Base-by-base conservation (phyloP, 2,797 vertebrate species). In the Poecilia velifera region DNA sequence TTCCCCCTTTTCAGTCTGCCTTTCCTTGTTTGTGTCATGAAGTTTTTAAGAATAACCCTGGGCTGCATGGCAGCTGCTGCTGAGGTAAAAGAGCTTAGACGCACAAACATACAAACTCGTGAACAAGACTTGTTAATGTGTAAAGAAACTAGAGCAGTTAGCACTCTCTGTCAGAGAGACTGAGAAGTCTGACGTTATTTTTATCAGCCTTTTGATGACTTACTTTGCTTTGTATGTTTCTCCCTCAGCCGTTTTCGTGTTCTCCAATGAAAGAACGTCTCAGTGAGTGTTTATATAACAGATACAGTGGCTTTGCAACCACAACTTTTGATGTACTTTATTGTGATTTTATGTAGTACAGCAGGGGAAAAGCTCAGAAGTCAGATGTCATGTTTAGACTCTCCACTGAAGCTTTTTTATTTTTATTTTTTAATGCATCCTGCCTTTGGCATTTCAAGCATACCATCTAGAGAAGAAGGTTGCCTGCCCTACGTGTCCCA, bases 21-120 rank as follows among this genome's bases (percentile, higher is more conserved):
- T 71, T 82, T 88, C 76, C 86, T 84, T 84, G 85, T 89, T 90
- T 91, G 83, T 87, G 78, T 88, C 94, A 94, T 94, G 93, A 94
- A 89, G 82, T 91, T 95, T 95, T 94, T 84, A 94, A 93, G 91
- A 94, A 90, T 92, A 91, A 92, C 94, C 92, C 82, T 77, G 84
- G 93, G 95, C 93, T 85, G 73, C 79, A 83, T 76, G 82, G 87
- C 94, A 96, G 93, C 93, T 94, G 94, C 88, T 89, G 79, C 62
- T 0, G 82, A 91, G 85, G 82, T 90, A 82, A 87, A 88, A 88
- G 77, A 74, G 84, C 86, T 86, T 86, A 80, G 74, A 3, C 2
- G 22, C 49, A 51, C 74, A 83, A 78, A 90, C 79, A 46, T 7
- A 62, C 74, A 39, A 16, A 46, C 76, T 70, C 74, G 36, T 80